These are phyloP conservation scores for Euplexia lucipara DNA, from an alignment of 2,888 invertebrate species.

Conservation along the genomic window DNA sequence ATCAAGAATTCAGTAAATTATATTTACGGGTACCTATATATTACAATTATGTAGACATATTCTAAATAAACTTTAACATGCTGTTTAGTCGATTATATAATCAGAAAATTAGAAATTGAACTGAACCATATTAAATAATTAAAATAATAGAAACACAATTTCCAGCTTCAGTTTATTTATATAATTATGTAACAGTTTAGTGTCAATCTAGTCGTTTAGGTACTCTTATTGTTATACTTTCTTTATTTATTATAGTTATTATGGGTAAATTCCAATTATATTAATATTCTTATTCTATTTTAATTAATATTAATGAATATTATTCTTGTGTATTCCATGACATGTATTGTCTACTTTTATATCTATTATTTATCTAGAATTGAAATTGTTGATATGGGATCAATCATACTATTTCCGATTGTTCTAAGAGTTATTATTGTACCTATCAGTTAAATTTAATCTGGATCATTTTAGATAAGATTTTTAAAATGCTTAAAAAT, in stretches of 20 bases:
- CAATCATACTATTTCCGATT: slow-evolving; percentile 64
- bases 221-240: slow-evolving; percentile 31
- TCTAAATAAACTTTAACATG: slow-evolving; percentile 53
- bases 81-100: slow-evolving; percentile 34
- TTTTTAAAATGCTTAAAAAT: slow-evolving; percentile 15
- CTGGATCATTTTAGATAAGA: slow-evolving; percentile 25
- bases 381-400: slow-evolving; percentile 70
- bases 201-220: slow-evolving; percentile 61
- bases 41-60: slow-evolving; percentile 58
- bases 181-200: slow-evolving; percentile 38
- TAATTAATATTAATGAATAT: slow-evolving; percentile 33
- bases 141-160: slow-evolving; percentile 29
- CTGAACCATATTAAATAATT: slow-evolving; percentile 38
- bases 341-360: slow-evolving; percentile 37
- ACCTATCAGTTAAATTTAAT: slow-evolving; percentile 42
- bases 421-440: slow-evolving; percentile 44
- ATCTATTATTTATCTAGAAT: slow-evolving; percentile 50
- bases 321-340: slow-evolving; percentile 56
- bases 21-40: slow-evolving; percentile 59
- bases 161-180: slow-evolving; percentile 31
- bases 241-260: slow-evolving; percentile 22
- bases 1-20: slow-evolving; percentile 36
- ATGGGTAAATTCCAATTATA: slow-evolving; percentile 38
- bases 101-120: slow-evolving; percentile 38
- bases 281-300: slow-evolving; percentile 30